phyloP scores from a whole-genome alignment of 53 echinoderm and acorn worm species.

The Paelopatides confundens region DNA sequence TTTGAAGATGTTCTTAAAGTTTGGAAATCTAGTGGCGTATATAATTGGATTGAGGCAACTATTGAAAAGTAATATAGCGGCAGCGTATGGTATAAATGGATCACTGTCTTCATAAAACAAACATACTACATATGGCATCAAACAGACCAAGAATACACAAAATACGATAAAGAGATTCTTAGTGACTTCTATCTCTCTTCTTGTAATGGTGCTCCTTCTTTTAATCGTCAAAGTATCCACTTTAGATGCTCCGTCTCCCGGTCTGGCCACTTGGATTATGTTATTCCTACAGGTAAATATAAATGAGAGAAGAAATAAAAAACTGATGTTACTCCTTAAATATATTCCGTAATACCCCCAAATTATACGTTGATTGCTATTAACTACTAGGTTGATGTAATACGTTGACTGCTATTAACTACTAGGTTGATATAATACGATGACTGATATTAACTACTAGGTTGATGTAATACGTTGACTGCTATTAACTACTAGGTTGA shows the following conservation, averaged over 20 bases:
- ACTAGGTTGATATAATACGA: too few species aligned
- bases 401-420: too few species aligned
- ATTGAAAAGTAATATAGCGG: conserved; percentile 73
- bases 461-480: too few species aligned
- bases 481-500: too few species aligned
- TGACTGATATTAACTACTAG: too few species aligned
- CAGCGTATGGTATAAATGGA: conserved; percentile 72
- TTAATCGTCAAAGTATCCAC: not conserved
- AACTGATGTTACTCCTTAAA: not conserved
- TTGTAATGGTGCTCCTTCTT: conserved; percentile 36
- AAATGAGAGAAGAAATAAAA: not conserved
- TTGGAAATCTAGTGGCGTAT: conserved; percentile 77
- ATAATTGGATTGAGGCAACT: conserved; percentile 83
- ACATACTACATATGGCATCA: conserved; percentile 66
- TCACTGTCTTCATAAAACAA: conserved; percentile 64
- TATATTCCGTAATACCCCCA: too few species aligned
- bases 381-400: too few species aligned
- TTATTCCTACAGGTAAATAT: not conserved
- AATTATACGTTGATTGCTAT: too few species aligned
- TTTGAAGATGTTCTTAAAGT: conserved; percentile 71
- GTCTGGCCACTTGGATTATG: not conserved
- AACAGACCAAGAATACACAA: conserved; percentile 74
- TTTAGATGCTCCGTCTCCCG: not conserved
- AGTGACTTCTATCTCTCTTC: conserved; percentile 78
- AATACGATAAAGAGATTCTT: conserved; percentile 83